Percentiles rank a stretch among this genome's conserved stretches.
phyloP scores from a whole-genome alignment of 2,888 invertebrate genomes.

The Noctua pronuba region DNA sequence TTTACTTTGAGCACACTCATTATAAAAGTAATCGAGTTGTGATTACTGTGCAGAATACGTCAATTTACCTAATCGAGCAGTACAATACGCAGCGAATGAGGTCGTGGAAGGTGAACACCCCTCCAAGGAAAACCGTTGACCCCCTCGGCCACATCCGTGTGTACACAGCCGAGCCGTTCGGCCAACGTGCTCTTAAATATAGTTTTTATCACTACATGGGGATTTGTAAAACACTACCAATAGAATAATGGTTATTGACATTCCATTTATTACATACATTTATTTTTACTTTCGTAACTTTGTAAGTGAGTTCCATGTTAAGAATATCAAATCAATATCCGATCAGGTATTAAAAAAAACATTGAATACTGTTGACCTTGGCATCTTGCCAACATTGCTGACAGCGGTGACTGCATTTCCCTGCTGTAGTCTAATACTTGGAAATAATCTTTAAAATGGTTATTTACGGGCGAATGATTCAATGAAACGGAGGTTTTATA shows the following conservation, averaged over 20 bases:
- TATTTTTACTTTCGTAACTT: neutral
- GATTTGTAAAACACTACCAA: constrained; percentile 26
- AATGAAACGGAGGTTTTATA: constrained; percentile 5
- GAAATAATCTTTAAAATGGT: constrained; percentile 28
- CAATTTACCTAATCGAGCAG: constrained; percentile 70
- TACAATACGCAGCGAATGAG: constrained; percentile 75
- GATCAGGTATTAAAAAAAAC: constrained; percentile 29
- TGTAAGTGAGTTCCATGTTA: neutral
- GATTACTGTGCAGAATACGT: constrained; percentile 53
- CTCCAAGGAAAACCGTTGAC: constrained; percentile 89
- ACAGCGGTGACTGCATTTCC: constrained; percentile 59
- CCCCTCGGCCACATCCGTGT: constrained; percentile 83
- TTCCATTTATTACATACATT: neutral
- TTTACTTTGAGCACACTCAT: constrained; percentile 20
- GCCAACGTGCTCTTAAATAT: constrained; percentile 54
- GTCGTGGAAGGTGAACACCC: constrained; percentile 88
- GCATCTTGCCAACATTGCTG: constrained; percentile 57
- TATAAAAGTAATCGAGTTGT: constrained; percentile 42
- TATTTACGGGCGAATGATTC: constrained; percentile 10
- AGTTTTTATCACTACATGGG: constrained; percentile 43
- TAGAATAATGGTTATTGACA: constrained; percentile 8
- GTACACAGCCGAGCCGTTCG: constrained; percentile 51
- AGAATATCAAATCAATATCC: constrained; percentile 39
- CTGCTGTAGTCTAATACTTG: constrained; percentile 39
- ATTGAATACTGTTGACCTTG: constrained; percentile 60